Conservation (phyloP, 2,888 invertebrate genomes). For the Acleris cristana region DNA sequence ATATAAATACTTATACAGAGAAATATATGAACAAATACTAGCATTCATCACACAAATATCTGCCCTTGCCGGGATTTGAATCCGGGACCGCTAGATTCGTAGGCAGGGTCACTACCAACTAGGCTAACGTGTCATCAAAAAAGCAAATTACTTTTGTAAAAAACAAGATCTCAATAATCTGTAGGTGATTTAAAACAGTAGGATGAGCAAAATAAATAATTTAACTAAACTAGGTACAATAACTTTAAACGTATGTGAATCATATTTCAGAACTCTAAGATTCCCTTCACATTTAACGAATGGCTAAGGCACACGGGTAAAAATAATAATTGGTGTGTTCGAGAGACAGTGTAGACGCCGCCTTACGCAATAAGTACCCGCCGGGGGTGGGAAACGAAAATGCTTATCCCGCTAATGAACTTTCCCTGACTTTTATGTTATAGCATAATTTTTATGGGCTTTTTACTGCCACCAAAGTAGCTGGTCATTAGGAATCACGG, state of each 20-base stretch:
- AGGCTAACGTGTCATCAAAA: too few relatives aligned
- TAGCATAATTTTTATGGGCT: constrained; percentile 59
- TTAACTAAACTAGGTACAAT: background rate
- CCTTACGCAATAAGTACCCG: constrained; percentile 56
- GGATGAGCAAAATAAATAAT: constrained; percentile 27
- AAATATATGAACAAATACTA: too few relatives aligned
- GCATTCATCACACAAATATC: too few relatives aligned
- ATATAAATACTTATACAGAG: too few relatives aligned
- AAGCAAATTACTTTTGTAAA: too few relatives aligned
- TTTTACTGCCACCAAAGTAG: constrained; percentile 62
- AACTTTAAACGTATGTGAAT: constrained; percentile 2
- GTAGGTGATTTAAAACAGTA: background rate
- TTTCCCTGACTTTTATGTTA: constrained; percentile 61
- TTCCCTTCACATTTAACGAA: constrained; percentile 14
- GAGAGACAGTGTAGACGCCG: constrained; percentile 44
- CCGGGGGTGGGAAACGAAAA: constrained; percentile 55
- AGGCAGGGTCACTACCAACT: too few relatives aligned
- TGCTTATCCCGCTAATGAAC: constrained; percentile 65
- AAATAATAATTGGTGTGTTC: constrained; percentile 5
- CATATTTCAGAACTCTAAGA: constrained; percentile 8
- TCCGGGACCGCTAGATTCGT: too few relatives aligned
- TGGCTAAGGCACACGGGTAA: constrained; percentile 16
- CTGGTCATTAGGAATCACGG: constrained; percentile 55
- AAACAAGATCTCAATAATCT: too few relatives aligned
- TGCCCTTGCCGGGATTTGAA: too few relatives aligned